A percentile compares a stretch with the other conserved stretches of the same genome.
These are phyloP conservation scores for Dendrocopos noguchii DNA, from an alignment of 2,113 vertebrate species.

Conservation along the genomic window DNA sequence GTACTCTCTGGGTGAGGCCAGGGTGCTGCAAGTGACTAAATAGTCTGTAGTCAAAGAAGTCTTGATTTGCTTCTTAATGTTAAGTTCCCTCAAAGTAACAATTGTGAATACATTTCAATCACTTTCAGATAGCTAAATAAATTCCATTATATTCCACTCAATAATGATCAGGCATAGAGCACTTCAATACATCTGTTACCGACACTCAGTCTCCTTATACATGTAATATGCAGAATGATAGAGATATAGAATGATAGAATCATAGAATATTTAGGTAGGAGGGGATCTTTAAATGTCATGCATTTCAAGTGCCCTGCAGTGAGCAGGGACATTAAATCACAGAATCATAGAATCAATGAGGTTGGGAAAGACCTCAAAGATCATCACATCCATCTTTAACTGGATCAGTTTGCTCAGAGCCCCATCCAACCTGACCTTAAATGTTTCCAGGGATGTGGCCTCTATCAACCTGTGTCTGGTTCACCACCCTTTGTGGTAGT, in stretches of 20 bases:
- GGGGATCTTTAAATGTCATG: too few species aligned
- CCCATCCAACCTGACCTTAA: background rate
- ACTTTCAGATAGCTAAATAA: background rate
- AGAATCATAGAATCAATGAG: too few species aligned
- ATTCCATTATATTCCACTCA: background rate
- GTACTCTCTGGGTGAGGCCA: background rate
- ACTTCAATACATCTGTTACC: background rate
- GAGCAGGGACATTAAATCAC: too few species aligned
- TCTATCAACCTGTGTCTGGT: too few species aligned
- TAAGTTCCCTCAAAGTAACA: background rate
- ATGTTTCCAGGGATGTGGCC: too few species aligned
- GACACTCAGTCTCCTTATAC: background rate
- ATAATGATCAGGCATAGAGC: too few species aligned
- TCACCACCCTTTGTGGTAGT: too few species aligned
- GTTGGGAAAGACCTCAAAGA: too few species aligned
- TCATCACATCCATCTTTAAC: too few species aligned
- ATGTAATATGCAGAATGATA: background rate
- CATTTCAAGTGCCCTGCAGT: too few species aligned
- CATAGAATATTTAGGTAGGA: too few species aligned
- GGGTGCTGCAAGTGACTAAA: background rate
- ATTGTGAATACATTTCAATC: background rate
- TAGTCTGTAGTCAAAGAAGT: background rate
- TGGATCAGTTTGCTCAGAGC: background rate
- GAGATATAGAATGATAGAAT: background rate
- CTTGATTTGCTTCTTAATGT: background rate